Conservation (phyloP, 2,888 invertebrate genomes). For the Coleophora flavipennella region DNA sequence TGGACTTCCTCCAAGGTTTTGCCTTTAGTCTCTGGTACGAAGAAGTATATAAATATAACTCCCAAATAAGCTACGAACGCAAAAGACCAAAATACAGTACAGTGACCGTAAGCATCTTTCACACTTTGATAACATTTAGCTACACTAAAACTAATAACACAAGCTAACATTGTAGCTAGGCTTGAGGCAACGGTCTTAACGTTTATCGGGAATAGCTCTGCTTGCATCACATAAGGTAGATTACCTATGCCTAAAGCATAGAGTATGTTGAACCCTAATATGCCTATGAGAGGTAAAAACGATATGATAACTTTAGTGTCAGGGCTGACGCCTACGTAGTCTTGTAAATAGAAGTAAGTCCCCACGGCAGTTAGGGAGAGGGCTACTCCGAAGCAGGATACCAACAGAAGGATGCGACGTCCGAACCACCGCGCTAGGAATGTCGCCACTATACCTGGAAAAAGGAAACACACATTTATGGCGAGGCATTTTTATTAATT, state of each 20-base stretch:
- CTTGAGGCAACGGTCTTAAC: slow-evolving; percentile 75
- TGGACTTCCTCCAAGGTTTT: slow-evolving; percentile 75
- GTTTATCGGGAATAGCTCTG: slow-evolving; percentile 76
- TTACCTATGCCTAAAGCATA: slow-evolving; percentile 75
- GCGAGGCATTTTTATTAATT: no score
- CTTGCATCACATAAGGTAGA: slow-evolving; percentile 74
- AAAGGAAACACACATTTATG: not conserved
- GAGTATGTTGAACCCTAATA: slow-evolving; percentile 72
- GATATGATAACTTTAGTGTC: slow-evolving; percentile 47
- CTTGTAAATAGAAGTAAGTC: slow-evolving; percentile 68
- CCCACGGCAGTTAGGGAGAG: slow-evolving; percentile 63
- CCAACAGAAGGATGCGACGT: slow-evolving; percentile 64
- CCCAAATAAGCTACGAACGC: slow-evolving; percentile 68
- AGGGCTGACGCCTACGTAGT: slow-evolving; percentile 38
- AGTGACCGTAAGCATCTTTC: slow-evolving; percentile 68
- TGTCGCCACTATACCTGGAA: slow-evolving; percentile 60
- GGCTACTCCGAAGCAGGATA: slow-evolving; percentile 69
- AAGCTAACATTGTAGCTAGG: slow-evolving; percentile 69
- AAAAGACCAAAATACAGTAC: slow-evolving; percentile 74
- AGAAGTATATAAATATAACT: slow-evolving; percentile 67
- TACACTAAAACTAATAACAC: slow-evolving; percentile 69
- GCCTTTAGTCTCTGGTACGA: slow-evolving; percentile 76
- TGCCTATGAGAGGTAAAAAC: slow-evolving; percentile 67
- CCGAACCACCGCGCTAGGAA: slow-evolving; percentile 69
- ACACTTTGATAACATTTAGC: slow-evolving; percentile 74